Base-by-base conservation (phyloP, 2,113 vertebrate genomes). In the Heterochromis multidens region DNA sequence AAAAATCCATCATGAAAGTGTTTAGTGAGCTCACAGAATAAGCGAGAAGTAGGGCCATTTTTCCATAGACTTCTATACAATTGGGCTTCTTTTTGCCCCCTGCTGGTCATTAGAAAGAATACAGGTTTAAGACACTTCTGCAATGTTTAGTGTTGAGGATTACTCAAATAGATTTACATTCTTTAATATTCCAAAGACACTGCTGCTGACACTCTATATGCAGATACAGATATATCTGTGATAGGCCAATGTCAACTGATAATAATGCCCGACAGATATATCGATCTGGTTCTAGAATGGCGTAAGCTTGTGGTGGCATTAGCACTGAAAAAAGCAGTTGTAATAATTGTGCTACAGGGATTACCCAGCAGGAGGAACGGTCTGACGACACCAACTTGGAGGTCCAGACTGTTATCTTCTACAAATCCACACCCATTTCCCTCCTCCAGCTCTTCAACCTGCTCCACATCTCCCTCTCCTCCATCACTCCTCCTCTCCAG, bases 351-450 rank as follows among this genome's bases (percentile, higher is more conserved):
- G 3, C 5, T 31, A n/a, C 33, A 27, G 5, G 6, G 0, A 49
- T 97, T 96, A 99, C 98, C 97, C 70, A 99, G 95, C 56, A 99
- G 92, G n/a, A 99, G 90, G 95, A 97, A 98, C 0, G 97, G 97
- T 91, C 96, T 96, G 54, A 99, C 88, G 5, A 96, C 91, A 5
- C 98, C 98, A 67, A 99, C 96, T 80, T 98, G 97, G 29, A 99
- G 96, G 92, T 99, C 98, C 40, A 96, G 91, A 87, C 95, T 97
- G 10, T 95, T 87, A 86, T 99, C 98, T 93, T 94, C 96, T 56
- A 99, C 97, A 72, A 97, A 99, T 27, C 98, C 98, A 84, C 94
- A 97, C 77, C 82, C 88, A 2, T 14, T 14, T 27, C 23, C 91
- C 43, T 91, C 81, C 19, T 92, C 85, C 78, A 93, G 83, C 67